Evolutionary conservation across 2,113 vertebrate genomes (phyloP), one percentile per base, ranked within the genome.

Genomic region (Tenrec ecaudatus): DNA sequence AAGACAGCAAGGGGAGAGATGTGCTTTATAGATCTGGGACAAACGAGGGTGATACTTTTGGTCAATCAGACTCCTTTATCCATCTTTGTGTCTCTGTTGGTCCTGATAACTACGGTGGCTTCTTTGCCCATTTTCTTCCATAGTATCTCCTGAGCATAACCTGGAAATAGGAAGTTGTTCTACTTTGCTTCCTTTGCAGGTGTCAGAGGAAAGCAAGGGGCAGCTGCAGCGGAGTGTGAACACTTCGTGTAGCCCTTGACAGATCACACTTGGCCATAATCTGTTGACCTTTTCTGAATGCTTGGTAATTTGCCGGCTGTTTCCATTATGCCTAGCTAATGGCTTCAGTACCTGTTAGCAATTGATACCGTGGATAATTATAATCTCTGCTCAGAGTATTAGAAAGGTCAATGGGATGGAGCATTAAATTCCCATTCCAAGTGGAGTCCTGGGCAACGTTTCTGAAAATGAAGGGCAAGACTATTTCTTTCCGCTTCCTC

Each of bases 251-350:
- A 93, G 62, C 88, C 88, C 0, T 0, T 84, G 85, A 91, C 53
- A 57, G 12, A 23, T 75, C 71, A 92, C 93, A 91, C 81, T 96
- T 93, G 91, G 92, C 93, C 93, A 86, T 94, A 95, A 88, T 94
- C 62, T 86, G 91, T 94, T 97, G 96, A 97, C 94, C 96, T 97
- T 96, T 97, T 83, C 80, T 94, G 40, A 96, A 94, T 86, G 88
- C 0, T 3, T 85, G 0, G 0, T 94, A 81, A 95, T 94, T 96
- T 85, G 86, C 25, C 15, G 77, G 78, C 66, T 33, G 77, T 97
- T 94, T 89, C 22, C 91, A 86, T 93, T 95, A 78, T 94, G 38
- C 78, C 66, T 60, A 82, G 93, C 75, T 96, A 96, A 93, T 89
- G 94, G 77, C n/a, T 94, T 93, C 68, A 95, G 82, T 93, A 93